phyloP scores from a whole-genome alignment of 2,113 vertebrate genomes.

The Eurystomus gularis region DNA sequence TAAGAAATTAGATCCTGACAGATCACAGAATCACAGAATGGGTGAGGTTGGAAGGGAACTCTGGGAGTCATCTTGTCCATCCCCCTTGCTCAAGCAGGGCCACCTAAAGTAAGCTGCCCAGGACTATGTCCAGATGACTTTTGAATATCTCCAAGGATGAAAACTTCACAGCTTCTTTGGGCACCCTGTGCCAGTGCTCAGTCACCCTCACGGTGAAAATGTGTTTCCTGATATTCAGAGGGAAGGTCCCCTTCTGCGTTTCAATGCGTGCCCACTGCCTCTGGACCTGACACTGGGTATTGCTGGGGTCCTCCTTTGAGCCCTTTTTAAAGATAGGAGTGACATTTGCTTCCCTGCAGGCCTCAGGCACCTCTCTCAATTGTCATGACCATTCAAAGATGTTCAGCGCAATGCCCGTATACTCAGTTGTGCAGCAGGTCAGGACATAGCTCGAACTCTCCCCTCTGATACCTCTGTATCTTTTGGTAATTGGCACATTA shows the following conservation, averaged over 20 bases:
- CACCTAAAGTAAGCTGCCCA: not conserved
- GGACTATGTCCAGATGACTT: too few relatives aligned
- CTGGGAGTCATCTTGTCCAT: not conserved
- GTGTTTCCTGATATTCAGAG: not conserved
- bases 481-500: not conserved
- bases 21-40: not conserved
- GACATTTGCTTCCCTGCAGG: not conserved
- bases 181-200: not conserved
- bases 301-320: too few relatives aligned
- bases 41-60: not conserved
- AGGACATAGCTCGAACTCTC: fast-evolving
- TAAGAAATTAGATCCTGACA: not conserved
- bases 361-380: not conserved
- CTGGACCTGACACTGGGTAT: not conserved
- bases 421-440: not conserved
- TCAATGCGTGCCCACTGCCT: not conserved
- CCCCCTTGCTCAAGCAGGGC: not conserved
- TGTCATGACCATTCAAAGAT: not conserved
- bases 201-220: not conserved
- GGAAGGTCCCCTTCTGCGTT: not conserved
- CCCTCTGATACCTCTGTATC: not conserved
- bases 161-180: too few relatives aligned
- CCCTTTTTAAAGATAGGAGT: not conserved
- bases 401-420: not conserved
- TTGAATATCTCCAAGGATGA: too few relatives aligned